Evolutionary conservation across 2,888 invertebrate species (phyloP).

Genomic region (Caenorhabditis zanzibari): DNA sequence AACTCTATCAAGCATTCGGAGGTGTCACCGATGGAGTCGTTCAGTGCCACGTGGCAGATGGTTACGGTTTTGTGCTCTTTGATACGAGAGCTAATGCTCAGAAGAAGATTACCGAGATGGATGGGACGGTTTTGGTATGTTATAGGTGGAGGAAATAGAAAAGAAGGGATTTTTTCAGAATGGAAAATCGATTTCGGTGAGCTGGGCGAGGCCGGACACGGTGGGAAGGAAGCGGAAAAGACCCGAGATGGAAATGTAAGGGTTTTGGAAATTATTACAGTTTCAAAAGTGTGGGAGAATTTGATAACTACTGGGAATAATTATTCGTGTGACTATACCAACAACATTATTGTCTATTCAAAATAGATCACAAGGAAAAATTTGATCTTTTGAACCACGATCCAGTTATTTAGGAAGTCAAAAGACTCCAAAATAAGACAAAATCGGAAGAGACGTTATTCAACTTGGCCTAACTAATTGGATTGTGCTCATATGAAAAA

Average conservation of each 20-base stretch:
- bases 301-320: background rate
- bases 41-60: conserved; percentile 66
- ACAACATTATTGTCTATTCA: too few species aligned
- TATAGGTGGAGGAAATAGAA: background rate
- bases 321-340: background rate
- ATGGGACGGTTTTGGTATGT: conserved; percentile 55
- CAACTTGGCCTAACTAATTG: too few species aligned
- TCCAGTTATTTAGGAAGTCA: too few species aligned
- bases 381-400: too few species aligned
- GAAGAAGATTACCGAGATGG: conserved; percentile 61
- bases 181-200: conserved; percentile 54
- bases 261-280: background rate
- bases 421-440: too few species aligned
- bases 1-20: conserved; percentile 53
- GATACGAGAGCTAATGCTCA: conserved; percentile 58
- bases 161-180: conserved; percentile 23
- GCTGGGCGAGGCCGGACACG: conserved; percentile 61
- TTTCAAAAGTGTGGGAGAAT: background rate
- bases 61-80: conserved; percentile 62
- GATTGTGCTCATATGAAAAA: too few species aligned
- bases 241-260: conserved; percentile 31
- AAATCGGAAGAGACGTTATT: too few species aligned
- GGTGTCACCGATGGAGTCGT: conserved; percentile 59
- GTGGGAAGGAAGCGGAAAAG: conserved; percentile 47
- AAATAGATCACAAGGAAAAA: too few species aligned